Base-by-base conservation (phyloP, 64 coral and sea anemone genomes). In the Porites lutea region DNA sequence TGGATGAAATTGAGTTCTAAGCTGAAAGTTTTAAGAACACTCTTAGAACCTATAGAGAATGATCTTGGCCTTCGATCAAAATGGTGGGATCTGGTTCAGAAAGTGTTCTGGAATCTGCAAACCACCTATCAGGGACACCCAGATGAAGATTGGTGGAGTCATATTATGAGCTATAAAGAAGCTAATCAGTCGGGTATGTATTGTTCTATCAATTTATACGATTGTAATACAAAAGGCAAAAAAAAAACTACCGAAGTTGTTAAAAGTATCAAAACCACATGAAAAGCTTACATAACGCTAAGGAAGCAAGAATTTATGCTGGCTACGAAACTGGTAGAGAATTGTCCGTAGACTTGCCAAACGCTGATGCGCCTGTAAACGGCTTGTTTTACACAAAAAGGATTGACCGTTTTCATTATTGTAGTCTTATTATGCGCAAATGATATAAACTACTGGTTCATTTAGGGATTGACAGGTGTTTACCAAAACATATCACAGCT, bases 121-220 rank as follows among this genome's bases (percentile, higher is more conserved):
- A 88, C 71, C 4, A 95, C 93, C 14, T 95, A 90, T 64, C 80
- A 67, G 50, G 93, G 88, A 0, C 15, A 21, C 3, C 50, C 93
- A 16, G 88, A 86, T 49, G 53, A 55, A 15, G 88, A 95, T 8
- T 94, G 92, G 92, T 89, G 92, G 92, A 86, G 79, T 37, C 93
- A 75, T 54, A 95, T 95, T 20, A 51, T 95, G 9, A 86, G 68
- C 6, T 83, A 48, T n/a, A 1, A 65, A 48, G 44, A 57, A n/a
- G 55, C 44, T 6, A 86, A 86, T 65, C 72, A 46, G n/a, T 95
- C 88, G 16, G 93, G 88, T 9, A 4, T 13, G 13, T 3, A 27
- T 45, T 27, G 59, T 47, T 3, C 9, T 48, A 12, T 90, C 49
- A 19, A 20, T 20, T 65, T 66, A 84, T 13, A 7, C 1, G 12